Base-by-base conservation (phyloP, 1,140 invertebrate species). In the Drosophila ironensis region DNA sequence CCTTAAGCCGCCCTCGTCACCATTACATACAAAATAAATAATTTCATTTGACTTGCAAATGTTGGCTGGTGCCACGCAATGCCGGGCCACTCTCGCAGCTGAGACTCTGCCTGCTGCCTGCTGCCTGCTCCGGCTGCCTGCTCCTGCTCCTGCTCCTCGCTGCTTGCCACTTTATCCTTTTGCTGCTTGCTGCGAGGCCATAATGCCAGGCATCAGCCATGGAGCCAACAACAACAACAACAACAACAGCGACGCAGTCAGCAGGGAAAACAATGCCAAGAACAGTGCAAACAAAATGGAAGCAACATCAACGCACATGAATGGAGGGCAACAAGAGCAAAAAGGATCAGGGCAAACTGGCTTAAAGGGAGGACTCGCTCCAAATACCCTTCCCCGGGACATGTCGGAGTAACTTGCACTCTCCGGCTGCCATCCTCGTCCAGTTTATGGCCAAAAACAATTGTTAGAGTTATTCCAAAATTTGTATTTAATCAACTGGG, bases 1-100 rank as follows among this genome's bases (percentile, higher is more conserved):
- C 53, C 47, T 67, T 46, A 35, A 40, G 38, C 25, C 24, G 11
- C 11, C 2, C 22, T 22, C 42, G 4, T 27, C 25, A 9, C 22
- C 24, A 8, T 41, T 40, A 42, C 27, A 46, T 59, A 52, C 61
- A 72, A 77, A 61, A 77, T 78, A 72, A 77, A 84, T 82, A 84
- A 84, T 81, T 81, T 84, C 77, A 81, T 81, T 81, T 81, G 77
- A 81, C 77, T 81, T 82, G 77, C 77, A 81, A 81, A 81, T 81
- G 78, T 37, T 60, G 68, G 54, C 56, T 72, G 44, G 41, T 81
- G 66, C 61, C 45, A 76, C 42, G 56, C 59, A 63, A 48, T 48
- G 59, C 20, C 41, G 63, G 24, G 56, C 59, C 40, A 33, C 54
- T 33, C 42, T 27, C n/a, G n/a, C 71, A 74, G 47, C 42, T 68